Evolutionary conservation across 2,113 vertebrate genomes (phyloP).

Genomic region (Urocynchramus pylzowi): DNA sequence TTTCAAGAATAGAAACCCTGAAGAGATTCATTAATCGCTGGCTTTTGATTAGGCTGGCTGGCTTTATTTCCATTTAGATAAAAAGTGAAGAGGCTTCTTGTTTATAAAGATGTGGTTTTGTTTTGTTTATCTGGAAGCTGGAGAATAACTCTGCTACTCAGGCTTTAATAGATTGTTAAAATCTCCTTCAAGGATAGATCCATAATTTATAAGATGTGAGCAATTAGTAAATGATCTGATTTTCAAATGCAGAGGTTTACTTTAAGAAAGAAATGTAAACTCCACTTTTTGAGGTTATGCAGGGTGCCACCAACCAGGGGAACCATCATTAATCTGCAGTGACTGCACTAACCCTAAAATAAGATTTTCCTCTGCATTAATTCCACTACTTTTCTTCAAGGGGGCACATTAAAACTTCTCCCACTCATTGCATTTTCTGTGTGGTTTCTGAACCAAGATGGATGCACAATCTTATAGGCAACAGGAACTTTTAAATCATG

Average conservation of each 20-base stretch:
- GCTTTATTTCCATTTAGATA: conserved; percentile 45
- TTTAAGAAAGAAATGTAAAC: neutral
- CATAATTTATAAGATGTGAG: neutral
- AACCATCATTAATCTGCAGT: neutral
- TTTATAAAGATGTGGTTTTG: neutral
- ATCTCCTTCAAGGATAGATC: neutral
- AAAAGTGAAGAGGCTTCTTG: conserved; percentile 16
- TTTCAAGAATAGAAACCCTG: conserved; percentile 6
- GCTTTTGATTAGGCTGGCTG: conserved; percentile 41
- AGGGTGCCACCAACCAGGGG: neutral
- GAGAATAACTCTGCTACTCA: neutral
- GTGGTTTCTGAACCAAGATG: neutral
- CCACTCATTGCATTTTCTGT: neutral
- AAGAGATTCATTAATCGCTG: neutral
- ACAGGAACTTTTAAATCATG: neutral
- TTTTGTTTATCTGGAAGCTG: conserved; percentile 13
- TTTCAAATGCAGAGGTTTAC: neutral
- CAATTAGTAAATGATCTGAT: neutral
- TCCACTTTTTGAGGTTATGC: neutral
- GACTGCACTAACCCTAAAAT: neutral
- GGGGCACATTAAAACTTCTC: neutral
- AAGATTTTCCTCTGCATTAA: neutral
- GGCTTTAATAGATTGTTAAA: neutral
- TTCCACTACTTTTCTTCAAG: neutral
- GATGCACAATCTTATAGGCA: neutral